These are phyloP conservation scores for Zeus faber DNA, from an alignment of 2,113 vertebrate genomes.

Conservation along the genomic window DNA sequence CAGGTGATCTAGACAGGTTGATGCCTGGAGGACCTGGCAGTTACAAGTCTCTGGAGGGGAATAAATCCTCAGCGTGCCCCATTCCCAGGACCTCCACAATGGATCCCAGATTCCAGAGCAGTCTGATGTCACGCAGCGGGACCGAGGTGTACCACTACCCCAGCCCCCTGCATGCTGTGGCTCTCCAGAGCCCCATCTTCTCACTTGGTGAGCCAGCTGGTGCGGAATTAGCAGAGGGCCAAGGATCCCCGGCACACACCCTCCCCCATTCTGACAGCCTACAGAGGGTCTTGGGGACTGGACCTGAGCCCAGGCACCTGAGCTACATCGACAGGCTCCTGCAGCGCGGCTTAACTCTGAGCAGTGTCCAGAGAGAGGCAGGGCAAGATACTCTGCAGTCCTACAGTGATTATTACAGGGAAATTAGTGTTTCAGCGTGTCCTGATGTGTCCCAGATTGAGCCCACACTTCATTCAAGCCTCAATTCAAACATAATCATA, in stretches of 20 bases:
- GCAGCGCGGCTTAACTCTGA: conserved; percentile 70
- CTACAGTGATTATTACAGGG: conserved; percentile 25
- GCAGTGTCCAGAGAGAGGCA: conserved; percentile 36
- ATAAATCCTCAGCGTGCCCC: conserved; percentile 42
- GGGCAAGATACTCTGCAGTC: conserved; percentile 32
- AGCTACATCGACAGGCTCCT: conserved; percentile 84
- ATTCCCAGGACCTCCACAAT: conserved; percentile 47
- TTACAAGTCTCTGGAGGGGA: conserved; percentile 63
- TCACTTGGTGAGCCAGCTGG: conserved; percentile 52
- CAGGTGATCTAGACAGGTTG: conserved; percentile 88
- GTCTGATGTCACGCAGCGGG: conserved; percentile 82
- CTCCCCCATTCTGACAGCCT: conserved; percentile 19
- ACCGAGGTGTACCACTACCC: conserved; percentile 89
- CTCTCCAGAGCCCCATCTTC: conserved; percentile 92
- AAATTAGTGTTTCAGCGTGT: conserved; percentile 27
- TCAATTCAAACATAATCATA: conserved; percentile 29
- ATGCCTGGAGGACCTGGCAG: conserved; percentile 54
- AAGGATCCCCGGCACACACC: conserved; percentile 17
- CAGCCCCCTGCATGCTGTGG: conserved; percentile 92
- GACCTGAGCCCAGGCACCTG: conserved; percentile 57
- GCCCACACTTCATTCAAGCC: conserved; percentile 17
- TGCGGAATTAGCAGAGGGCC: conserved; percentile 19
- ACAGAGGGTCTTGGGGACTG: conserved; percentile 27
- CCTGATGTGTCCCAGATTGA: conserved; percentile 47
- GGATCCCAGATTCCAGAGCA: conserved; percentile 83